Conservation (phyloP, 2,113 vertebrate genomes). For the Ptilorrhoa leucosticta region DNA sequence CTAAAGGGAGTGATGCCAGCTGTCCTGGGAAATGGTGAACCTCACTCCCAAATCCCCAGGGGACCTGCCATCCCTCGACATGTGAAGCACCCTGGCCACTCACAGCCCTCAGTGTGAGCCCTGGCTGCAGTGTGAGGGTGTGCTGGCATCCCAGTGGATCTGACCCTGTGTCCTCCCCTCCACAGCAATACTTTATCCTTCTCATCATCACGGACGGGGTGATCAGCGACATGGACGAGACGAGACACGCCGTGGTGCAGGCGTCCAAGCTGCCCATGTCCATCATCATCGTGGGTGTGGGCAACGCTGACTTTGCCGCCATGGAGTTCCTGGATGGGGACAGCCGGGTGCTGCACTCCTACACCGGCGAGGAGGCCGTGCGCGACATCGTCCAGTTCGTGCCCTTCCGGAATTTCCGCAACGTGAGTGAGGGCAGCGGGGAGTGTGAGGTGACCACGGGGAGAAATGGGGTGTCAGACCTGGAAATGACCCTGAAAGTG, state of each 20-base stretch:
- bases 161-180: not conserved
- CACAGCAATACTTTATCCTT: conserved; percentile 96
- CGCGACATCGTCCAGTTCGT: conserved; percentile 97
- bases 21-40: not conserved
- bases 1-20: not conserved
- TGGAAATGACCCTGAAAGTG: not conserved
- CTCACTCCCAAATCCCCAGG: not conserved
- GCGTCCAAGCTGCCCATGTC: conserved; percentile 97
- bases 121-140: not conserved
- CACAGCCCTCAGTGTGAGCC: accelerated
- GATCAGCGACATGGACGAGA: conserved; percentile 99
- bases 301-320: conserved; percentile 93
- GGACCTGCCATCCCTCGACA: accelerated
- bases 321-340: conserved; percentile 98
- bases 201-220: conserved; percentile 97
- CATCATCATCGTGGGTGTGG: conserved; percentile 96
- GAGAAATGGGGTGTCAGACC: not conserved
- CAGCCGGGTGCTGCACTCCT: conserved; percentile 84
- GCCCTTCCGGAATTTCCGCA: conserved; percentile 95
- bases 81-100: accelerated
- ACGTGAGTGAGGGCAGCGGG: conserved; percentile 74
- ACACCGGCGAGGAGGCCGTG: conserved; percentile 89
- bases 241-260: conserved; percentile 88
- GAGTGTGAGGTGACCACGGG: accelerated
- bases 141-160: accelerated